These are phyloP conservation scores for Chiroxiphia lanceolata DNA, from an alignment of 2,797 vertebrate species.

Conservation along the genomic window DNA sequence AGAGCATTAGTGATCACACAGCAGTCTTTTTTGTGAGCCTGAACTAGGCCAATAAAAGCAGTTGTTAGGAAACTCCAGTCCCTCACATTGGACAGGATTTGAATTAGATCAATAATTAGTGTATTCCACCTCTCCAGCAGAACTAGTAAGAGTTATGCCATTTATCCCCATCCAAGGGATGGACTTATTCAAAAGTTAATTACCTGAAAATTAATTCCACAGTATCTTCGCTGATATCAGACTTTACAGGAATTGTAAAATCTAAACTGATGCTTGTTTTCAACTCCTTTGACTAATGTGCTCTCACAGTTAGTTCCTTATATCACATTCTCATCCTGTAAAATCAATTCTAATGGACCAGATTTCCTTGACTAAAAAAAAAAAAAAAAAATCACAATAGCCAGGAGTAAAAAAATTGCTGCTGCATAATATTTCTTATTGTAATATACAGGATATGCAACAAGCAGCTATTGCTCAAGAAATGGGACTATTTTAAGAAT, in stretches of 20 bases:
- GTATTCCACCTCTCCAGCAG: not conserved
- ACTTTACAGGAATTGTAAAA: not conserved
- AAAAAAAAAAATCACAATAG: not conserved
- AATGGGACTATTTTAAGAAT: not conserved
- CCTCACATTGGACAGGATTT: not conserved
- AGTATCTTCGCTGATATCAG: not conserved
- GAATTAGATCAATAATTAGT: not conserved
- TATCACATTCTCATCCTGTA: not conserved
- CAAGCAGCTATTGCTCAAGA: not conserved
- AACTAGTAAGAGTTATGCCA: not conserved
- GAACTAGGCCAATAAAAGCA: not conserved
- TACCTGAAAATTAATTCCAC: not conserved
- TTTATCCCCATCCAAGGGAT: not conserved
- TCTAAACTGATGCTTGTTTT: not conserved
- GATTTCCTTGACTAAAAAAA: not conserved
- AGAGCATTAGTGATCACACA: not conserved
- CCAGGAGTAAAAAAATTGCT: not conserved
- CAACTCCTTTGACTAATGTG: not conserved
- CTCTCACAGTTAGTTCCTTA: not conserved
- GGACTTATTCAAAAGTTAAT: not conserved
- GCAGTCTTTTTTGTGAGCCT: not conserved
- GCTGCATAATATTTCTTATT: not conserved
- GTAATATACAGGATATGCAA: fast-evolving
- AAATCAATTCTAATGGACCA: not conserved
- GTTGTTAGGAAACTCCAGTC: not conserved